phyloP scores from a whole-genome alignment of 2,888 invertebrate genomes.

The Ornithoptera alexandrae region DNA sequence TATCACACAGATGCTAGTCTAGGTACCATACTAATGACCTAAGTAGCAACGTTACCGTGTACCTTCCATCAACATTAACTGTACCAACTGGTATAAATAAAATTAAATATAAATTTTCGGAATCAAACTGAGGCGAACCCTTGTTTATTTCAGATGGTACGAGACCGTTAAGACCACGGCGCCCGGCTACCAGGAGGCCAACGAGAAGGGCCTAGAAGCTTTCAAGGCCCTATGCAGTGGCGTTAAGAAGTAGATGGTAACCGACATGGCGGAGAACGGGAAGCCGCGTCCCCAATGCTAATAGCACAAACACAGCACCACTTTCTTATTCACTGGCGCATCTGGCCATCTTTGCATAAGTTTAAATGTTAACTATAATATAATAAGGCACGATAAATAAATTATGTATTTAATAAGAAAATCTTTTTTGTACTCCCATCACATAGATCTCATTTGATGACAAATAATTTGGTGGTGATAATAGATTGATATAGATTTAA shows the following conservation, averaged over 20 bases:
- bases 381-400: conserved; percentile 64
- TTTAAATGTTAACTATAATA: conserved; percentile 36
- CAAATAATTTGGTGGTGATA: too few relatives aligned
- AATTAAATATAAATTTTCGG: too few relatives aligned
- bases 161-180: conserved; percentile 66
- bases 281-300: conserved; percentile 15
- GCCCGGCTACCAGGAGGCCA: conserved; percentile 77
- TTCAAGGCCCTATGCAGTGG: conserved; percentile 74
- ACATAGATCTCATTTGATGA: too few relatives aligned
- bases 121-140: too few relatives aligned
- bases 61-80: too few relatives aligned
- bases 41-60: too few relatives aligned
- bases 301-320: conserved; percentile 23
- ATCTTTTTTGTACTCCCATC: too few relatives aligned
- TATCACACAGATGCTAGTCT: too few relatives aligned
- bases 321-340: conserved; percentile 13
- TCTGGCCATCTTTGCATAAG: conserved; percentile 20
- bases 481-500: too few relatives aligned
- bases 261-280: conserved; percentile 6
- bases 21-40: too few relatives aligned
- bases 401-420: conserved; percentile 33
- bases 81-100: too few relatives aligned
- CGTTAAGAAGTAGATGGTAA: conserved; percentile 65
- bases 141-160: conserved; percentile 59
- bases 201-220: conserved; percentile 77